phyloP scores from a whole-genome alignment of 2,888 invertebrate genomes.

The Anthrax anthrax region DNA sequence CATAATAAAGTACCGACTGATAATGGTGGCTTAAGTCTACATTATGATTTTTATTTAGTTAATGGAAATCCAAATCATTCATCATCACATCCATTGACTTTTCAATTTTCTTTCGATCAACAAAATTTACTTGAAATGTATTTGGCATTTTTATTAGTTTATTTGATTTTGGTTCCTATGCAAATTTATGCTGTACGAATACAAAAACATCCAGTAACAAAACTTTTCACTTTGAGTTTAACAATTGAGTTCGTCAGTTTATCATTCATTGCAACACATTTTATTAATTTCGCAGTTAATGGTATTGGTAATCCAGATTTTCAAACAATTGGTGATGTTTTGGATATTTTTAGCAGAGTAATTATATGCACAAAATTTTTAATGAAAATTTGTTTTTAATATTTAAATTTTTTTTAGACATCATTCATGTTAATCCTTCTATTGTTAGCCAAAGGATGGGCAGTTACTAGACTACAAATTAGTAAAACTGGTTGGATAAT shows the following conservation, averaged over 20 bases:
- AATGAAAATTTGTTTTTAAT: too few relatives aligned
- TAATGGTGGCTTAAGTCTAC: slow-evolving; percentile 3
- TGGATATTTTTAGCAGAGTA: slow-evolving; percentile 83
- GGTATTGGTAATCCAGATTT: slow-evolving; percentile 75
- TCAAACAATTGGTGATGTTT: slow-evolving; percentile 77
- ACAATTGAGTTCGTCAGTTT: slow-evolving; percentile 73
- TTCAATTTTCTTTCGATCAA: slow-evolving; percentile 93
- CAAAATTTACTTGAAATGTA: slow-evolving; percentile 87
- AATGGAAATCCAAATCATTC: slow-evolving; percentile 89
- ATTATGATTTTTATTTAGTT: slow-evolving; percentile 88
- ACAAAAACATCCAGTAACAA: slow-evolving; percentile 83
- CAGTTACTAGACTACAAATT: slow-evolving; percentile 78
- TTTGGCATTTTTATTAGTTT: slow-evolving; percentile 72
- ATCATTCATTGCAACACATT: slow-evolving; percentile 75
- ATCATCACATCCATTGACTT: slow-evolving; percentile 73
- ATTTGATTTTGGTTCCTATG: slow-evolving; percentile 71
- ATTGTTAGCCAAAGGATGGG: slow-evolving; percentile 93
- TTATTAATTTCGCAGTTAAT: slow-evolving; percentile 78
- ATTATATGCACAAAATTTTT: slow-evolving; percentile 21
- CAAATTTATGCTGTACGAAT: slow-evolving; percentile 81
- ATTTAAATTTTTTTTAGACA: slow-evolving; percentile 43
- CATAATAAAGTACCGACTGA: slow-evolving; percentile 9
- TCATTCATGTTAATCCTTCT: slow-evolving; percentile 86
- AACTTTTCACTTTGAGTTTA: slow-evolving; percentile 76
- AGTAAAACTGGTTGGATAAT: slow-evolving; percentile 58